These are phyloP conservation scores for Phainopepla nitens DNA, from an alignment of 2,113 vertebrate species.

Conservation along the genomic window DNA sequence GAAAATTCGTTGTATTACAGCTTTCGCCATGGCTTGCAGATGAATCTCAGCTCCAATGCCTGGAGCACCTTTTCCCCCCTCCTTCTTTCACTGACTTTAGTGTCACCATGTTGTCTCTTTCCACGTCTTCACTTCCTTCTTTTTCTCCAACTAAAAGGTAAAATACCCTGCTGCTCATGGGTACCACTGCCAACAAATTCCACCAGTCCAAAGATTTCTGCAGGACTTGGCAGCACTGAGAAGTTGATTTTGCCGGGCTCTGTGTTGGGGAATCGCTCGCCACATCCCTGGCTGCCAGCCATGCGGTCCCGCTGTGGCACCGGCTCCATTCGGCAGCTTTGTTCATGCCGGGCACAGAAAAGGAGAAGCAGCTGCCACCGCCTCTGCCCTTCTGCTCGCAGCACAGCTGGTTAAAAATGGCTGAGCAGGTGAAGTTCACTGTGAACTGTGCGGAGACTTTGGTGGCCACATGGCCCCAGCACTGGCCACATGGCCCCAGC, in stretches of 20 bases:
- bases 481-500: background rate
- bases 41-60: background rate
- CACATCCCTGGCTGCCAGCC: rapidly evolving
- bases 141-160: background rate
- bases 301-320: rapidly evolving
- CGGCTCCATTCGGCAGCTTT: background rate
- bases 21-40: background rate
- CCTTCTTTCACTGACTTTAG: background rate
- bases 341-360: rapidly evolving
- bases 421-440: background rate
- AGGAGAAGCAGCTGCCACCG: rapidly evolving
- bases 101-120: background rate
- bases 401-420: rapidly evolving
- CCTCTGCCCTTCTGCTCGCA: rapidly evolving
- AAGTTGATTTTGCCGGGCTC: background rate
- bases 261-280: rapidly evolving
- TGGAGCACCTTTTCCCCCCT: background rate
- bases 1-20: background rate
- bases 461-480: rapidly evolving
- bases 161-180: background rate
- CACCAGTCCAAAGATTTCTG: background rate
- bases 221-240: background rate
- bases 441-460: rapidly evolving
- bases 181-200: background rate
- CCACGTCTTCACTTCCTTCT: background rate